phyloP scores from a whole-genome alignment of 1,140 invertebrate genomes.

The Lerema accius region DNA sequence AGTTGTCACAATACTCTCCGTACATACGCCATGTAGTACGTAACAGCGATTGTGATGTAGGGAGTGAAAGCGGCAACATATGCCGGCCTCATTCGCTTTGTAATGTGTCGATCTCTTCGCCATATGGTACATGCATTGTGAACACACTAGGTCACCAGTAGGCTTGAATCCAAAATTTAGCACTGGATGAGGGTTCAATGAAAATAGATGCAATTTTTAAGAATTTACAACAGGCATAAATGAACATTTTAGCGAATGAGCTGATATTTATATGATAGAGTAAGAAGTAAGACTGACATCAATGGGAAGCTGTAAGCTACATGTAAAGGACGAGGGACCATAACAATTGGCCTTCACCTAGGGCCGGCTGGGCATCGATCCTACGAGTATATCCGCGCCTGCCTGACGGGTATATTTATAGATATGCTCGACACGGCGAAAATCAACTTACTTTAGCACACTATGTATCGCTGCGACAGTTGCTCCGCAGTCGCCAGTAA shows the following conservation, averaged over 20 bases:
- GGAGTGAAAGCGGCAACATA: conserved; percentile 80
- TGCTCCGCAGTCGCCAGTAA: conserved; percentile 29
- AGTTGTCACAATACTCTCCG: conserved; percentile 30
- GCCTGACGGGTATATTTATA: conserved; percentile 75
- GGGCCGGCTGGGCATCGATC: conserved; percentile 73
- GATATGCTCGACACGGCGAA: conserved; percentile 56
- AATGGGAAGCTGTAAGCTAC: conserved; percentile 46
- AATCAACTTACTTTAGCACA: conserved; percentile 40
- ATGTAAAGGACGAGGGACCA: conserved; percentile 63
- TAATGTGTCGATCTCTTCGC: conserved; percentile 73
- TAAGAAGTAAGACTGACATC: conserved; percentile 13
- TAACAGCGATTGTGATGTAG: conserved; percentile 70
- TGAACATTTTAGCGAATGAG: not conserved
- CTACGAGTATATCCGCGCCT: conserved; percentile 51
- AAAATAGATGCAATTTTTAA: not conserved
- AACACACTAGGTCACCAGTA: conserved; percentile 54
- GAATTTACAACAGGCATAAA: not conserved
- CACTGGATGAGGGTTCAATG: not conserved
- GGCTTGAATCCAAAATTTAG: conserved; percentile 22
- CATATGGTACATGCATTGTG: conserved; percentile 75
- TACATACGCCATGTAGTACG: conserved; percentile 47
- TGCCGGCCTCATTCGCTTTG: conserved; percentile 76
- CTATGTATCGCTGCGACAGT: conserved; percentile 31
- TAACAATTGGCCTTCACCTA: conserved; percentile 76
- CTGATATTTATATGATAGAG: not conserved